These are phyloP conservation scores for Thereuonema tuberculata DNA, from an alignment of 1,140 invertebrate species.

Conservation along the genomic window DNA sequence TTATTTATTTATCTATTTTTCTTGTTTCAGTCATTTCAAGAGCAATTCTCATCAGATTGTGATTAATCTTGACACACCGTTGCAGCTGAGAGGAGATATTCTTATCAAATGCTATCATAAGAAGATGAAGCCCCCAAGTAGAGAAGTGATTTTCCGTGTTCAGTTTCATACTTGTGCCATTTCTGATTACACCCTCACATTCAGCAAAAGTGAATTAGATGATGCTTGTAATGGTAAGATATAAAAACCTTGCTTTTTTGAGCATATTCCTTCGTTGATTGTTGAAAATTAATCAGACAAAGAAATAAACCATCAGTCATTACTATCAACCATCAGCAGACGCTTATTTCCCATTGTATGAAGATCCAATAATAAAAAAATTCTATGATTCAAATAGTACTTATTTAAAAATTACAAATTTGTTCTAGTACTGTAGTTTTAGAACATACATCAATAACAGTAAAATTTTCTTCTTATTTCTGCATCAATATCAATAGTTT, in stretches of 20 bases:
- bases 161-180: conserved; percentile 90
- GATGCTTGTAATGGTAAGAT: conserved; percentile 55
- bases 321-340: too few species aligned
- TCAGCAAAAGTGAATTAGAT: conserved; percentile 73
- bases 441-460: too few species aligned
- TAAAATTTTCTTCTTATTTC: too few species aligned
- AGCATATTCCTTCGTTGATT: too few species aligned
- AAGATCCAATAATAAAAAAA: too few species aligned
- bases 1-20: conserved; percentile 10
- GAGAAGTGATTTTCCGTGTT: conserved; percentile 55
- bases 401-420: too few species aligned
- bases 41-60: conserved; percentile 33
- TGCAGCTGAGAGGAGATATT: conserved; percentile 73
- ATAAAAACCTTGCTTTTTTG: conserved; percentile 4
- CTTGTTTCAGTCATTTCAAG: conserved; percentile 27
- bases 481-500: too few species aligned
- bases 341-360: neutral
- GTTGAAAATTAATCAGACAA: too few species aligned
- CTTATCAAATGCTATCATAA: conserved; percentile 78
- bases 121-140: conserved; percentile 23
- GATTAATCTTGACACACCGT: conserved; percentile 42
- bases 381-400: too few species aligned
- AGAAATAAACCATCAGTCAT: conserved; percentile 6
- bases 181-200: conserved; percentile 61
- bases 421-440: too few species aligned